These are phyloP conservation scores for Ctenodactylus gundi DNA, from an alignment of 2,113 vertebrate species.

Conservation along the genomic window DNA sequence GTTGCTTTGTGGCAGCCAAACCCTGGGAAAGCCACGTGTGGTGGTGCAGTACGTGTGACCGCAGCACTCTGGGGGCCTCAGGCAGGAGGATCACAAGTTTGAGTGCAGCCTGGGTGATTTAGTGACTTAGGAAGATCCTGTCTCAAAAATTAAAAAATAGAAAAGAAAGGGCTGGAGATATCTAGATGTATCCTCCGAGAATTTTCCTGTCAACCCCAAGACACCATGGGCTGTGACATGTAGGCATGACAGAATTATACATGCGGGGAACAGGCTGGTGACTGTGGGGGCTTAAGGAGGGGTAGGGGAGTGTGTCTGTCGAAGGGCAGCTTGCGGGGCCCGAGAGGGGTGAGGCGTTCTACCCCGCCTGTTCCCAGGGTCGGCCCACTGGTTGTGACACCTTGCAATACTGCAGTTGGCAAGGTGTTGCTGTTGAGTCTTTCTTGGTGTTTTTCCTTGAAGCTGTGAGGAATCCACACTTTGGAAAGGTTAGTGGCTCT, in stretches of 20 bases:
- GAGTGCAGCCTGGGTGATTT: no score
- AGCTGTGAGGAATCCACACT: background rate
- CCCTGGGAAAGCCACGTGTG: no score
- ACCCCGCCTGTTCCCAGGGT: background rate
- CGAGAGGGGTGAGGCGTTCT: background rate
- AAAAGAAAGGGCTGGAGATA: background rate
- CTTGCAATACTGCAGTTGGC: no score
- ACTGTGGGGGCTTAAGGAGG: no score
- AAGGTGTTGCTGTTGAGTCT: background rate
- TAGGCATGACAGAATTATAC: background rate
- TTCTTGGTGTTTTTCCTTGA: background rate
- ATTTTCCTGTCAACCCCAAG: background rate
- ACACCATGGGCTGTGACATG: background rate
- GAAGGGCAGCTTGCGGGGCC: rapidly evolving
- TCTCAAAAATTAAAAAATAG: no score
- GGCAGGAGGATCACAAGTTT: no score
- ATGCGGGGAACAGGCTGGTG: no score
- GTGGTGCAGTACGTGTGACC: no score
- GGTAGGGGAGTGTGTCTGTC: background rate
- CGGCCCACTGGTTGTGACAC: background rate
- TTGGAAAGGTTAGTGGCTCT: no score
- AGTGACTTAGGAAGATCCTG: no score
- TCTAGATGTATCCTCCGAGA: background rate
- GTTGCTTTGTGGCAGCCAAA: background rate
- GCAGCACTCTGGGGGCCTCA: no score